Conservation (phyloP, 2,888 invertebrate genomes). For the Leucophora obtusa region DNA sequence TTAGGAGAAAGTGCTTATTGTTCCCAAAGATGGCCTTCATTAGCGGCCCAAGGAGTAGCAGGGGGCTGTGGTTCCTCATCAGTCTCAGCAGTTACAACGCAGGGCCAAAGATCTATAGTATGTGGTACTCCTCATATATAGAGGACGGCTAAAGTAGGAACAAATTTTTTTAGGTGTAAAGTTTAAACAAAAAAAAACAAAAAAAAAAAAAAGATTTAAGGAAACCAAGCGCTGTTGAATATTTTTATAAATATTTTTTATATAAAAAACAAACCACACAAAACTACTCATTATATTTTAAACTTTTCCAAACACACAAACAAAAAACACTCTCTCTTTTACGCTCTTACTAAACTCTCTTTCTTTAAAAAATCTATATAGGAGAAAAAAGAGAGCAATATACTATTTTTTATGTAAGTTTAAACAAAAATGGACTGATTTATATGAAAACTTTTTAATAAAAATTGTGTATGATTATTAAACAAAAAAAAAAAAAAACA, state of each 20-base stretch:
- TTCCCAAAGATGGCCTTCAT: slow-evolving; percentile 77
- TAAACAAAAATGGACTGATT: slow-evolving; percentile 59
- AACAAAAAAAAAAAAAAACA: slow-evolving; percentile 35
- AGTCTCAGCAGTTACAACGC: slow-evolving; percentile 66
- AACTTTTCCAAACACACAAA: slow-evolving; percentile 7
- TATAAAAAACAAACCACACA: slow-evolving; percentile 50
- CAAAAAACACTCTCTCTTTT: slow-evolving; percentile 8
- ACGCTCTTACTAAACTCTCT: slow-evolving; percentile 13
- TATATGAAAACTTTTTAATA: slow-evolving; percentile 46
- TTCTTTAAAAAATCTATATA: background rate
- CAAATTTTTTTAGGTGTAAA: slow-evolving; percentile 59
- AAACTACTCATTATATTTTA: slow-evolving; percentile 59
- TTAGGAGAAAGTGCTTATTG: slow-evolving; percentile 78
- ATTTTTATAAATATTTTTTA: slow-evolving; percentile 61
- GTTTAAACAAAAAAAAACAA: slow-evolving; percentile 51
- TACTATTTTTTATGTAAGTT: slow-evolving; percentile 60
- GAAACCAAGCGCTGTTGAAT: slow-evolving; percentile 71
- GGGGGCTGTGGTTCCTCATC: slow-evolving; percentile 72
- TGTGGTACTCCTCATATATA: slow-evolving; percentile 79
- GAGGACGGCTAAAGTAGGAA: slow-evolving; percentile 51
- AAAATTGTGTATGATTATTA: slow-evolving; percentile 52
- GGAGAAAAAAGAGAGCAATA: slow-evolving; percentile 1
- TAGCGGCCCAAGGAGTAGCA: slow-evolving; percentile 73
- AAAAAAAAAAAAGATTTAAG: slow-evolving; percentile 65
- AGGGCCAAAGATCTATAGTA: slow-evolving; percentile 73